Evolutionary conservation across 2,113 vertebrate species (phyloP).

Genomic region (Bos javanicus): DNA sequence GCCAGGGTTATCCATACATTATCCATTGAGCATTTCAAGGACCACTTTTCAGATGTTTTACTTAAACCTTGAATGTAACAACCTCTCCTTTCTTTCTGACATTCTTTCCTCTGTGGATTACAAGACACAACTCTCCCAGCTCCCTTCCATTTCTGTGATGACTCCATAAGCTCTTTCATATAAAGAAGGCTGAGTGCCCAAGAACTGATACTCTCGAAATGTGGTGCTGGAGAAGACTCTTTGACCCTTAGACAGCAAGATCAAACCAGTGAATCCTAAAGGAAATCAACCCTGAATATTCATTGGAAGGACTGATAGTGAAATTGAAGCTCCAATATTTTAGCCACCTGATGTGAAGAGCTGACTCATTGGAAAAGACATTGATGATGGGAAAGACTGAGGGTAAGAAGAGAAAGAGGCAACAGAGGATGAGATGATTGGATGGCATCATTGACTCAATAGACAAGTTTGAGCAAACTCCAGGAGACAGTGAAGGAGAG

Average conservation of each 20-base stretch:
- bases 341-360: neutral
- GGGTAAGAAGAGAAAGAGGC: neutral
- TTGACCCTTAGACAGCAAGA: neutral
- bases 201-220: neutral
- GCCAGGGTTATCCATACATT: neutral
- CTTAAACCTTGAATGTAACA: neutral
- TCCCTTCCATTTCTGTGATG: neutral
- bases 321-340: neutral
- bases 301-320: neutral
- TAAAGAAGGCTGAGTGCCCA: neutral
- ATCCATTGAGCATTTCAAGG: neutral
- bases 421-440: neutral
- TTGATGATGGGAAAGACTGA: neutral
- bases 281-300: neutral
- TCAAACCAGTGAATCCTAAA: neutral
- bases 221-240: neutral
- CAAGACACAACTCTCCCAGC: neutral
- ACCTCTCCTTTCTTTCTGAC: neutral
- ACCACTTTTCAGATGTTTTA: neutral
- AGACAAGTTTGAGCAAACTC: neutral
- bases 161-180: neutral
- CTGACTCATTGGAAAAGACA: neutral
- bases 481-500: neutral
- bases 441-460: neutral
- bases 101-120: neutral